phyloP scores from a whole-genome alignment of 2,113 vertebrate species.

The Gymnogyps californianus region DNA sequence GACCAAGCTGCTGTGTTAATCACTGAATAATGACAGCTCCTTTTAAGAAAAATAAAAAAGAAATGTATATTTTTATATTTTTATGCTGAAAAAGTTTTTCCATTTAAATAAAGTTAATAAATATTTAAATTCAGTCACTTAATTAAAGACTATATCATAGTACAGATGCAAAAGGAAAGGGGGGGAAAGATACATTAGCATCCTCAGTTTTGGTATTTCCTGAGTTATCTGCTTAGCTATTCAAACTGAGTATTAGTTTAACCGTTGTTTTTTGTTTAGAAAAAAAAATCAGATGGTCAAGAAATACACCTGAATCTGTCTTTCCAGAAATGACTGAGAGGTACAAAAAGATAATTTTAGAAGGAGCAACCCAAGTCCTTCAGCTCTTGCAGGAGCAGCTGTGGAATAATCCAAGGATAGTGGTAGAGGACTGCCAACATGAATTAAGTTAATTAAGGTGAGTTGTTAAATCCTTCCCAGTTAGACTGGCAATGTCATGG shows the following conservation, averaged over 20 bases:
- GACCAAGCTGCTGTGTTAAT: neutral
- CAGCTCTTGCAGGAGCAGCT: neutral
- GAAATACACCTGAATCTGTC: neutral
- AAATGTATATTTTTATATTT: neutral
- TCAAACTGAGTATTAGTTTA: neutral
- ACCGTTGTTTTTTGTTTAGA: neutral
- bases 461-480: neutral
- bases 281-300: neutral
- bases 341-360: neutral
- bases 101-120: neutral
- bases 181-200: neutral
- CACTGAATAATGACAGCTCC: neutral
- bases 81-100: neutral
- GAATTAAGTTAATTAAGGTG: neutral
- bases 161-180: neutral
- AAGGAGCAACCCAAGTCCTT: neutral
- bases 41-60: neutral
- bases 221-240: neutral
- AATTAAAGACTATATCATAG: neutral
- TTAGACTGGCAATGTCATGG: neutral
- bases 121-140: neutral
- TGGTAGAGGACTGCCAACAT: neutral
- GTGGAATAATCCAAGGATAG: neutral
- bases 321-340: neutral
- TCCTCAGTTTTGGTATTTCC: neutral